phyloP scores from a whole-genome alignment of 2,888 invertebrate genomes.

The Lydus trimaculatus region DNA sequence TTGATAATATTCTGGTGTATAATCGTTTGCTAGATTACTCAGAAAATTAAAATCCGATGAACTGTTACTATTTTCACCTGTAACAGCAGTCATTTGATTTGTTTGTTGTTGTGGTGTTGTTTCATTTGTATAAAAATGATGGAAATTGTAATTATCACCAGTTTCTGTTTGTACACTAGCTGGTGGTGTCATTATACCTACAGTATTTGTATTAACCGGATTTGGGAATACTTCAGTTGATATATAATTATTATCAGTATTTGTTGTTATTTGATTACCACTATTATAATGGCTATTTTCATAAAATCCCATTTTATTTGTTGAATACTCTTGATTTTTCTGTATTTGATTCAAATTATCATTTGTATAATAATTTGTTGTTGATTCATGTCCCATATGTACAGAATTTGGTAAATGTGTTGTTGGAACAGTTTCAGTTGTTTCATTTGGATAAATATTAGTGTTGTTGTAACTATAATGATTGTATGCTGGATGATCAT shows the following conservation, averaged over 20 bases:
- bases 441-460: constrained; percentile 55
- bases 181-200: constrained; percentile 68
- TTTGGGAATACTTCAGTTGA: constrained; percentile 62
- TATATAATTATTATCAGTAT: constrained; percentile 62
- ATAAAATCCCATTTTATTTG: constrained; percentile 62
- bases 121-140: constrained; percentile 72
- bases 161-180: constrained; percentile 67
- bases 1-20: constrained; percentile 90
- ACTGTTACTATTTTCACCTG: constrained; percentile 85
- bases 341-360: constrained; percentile 53
- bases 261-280: constrained; percentile 56
- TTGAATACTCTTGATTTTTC: constrained; percentile 52
- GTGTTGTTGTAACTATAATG: constrained; percentile 54
- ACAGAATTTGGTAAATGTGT: constrained; percentile 50
- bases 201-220: constrained; percentile 59
- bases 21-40: constrained; percentile 90
- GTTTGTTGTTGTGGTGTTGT: constrained; percentile 47
- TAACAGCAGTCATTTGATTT: constrained; percentile 53
- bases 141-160: constrained; percentile 72
- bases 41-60: constrained; percentile 95
- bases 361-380: constrained; percentile 53
- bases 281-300: constrained; percentile 64
- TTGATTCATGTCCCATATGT: constrained; percentile 48
- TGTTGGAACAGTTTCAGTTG: constrained; percentile 42
- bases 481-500: constrained; percentile 53